Percentiles rank a stretch among this genome's conserved stretches.
These are phyloP conservation scores for Cyphomyrus discorhynchus DNA, from an alignment of 2,113 vertebrate genomes.

Conservation along the genomic window DNA sequence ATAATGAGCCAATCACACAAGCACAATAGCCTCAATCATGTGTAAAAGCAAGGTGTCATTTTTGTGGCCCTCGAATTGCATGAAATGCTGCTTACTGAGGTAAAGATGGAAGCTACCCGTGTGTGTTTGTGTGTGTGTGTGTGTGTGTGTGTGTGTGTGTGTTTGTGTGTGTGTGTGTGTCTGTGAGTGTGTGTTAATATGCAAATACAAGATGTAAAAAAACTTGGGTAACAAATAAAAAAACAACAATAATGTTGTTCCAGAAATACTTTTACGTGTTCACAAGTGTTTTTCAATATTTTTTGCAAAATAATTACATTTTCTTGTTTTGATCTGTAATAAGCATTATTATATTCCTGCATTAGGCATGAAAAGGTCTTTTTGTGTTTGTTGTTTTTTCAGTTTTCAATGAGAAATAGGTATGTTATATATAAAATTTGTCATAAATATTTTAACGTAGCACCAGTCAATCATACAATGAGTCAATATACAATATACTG, in stretches of 20 bases:
- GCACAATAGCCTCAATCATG: slow-evolving; percentile 18
- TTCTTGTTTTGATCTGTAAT: background rate
- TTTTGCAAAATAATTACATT: background rate
- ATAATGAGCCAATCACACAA: background rate
- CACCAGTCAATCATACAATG: background rate
- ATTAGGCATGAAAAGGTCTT: background rate
- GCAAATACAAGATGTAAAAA: background rate
- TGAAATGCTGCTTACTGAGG: background rate
- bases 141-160: too few species aligned
- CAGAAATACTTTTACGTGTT: background rate
- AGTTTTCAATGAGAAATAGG: background rate
- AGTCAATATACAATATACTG: background rate
- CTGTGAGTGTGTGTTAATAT: background rate
- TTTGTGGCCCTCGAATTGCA: background rate
- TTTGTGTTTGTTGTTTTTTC: background rate
- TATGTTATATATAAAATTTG: background rate
- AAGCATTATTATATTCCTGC: background rate
- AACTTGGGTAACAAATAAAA: background rate
- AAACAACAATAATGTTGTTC: background rate
- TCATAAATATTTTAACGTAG: background rate
- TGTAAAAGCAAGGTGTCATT: background rate
- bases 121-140: background rate
- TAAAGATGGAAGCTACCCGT: background rate
- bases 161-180: too few species aligned
- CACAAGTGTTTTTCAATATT: background rate